Conservation (phyloP, 2,797 vertebrate genomes). For the Pseudotriccus pelzelni region DNA sequence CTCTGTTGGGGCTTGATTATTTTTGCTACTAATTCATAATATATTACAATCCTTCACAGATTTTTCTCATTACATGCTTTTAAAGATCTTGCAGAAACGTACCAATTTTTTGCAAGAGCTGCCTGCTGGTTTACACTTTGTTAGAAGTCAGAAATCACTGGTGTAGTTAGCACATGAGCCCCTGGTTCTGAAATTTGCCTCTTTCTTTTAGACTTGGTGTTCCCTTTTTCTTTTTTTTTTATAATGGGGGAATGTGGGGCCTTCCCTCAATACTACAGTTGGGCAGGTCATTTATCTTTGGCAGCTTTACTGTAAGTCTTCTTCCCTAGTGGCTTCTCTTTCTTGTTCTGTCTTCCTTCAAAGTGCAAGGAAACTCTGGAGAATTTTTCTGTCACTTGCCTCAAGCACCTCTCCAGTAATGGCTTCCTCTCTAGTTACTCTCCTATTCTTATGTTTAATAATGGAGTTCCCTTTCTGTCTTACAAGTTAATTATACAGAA, state of each 20-base stretch:
- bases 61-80: background rate
- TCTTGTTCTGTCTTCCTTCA: background rate
- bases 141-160: background rate
- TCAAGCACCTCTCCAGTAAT: background rate
- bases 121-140: background rate
- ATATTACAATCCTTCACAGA: background rate
- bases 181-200: background rate
- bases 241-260: background rate
- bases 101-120: background rate
- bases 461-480: background rate
- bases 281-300: background rate
- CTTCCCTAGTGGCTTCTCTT: background rate
- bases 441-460: background rate
- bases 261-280: background rate
- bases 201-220: background rate
- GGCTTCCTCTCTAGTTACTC: background rate
- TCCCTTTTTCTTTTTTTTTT: background rate
- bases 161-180: background rate
- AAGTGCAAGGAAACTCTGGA: background rate
- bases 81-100: background rate
- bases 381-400: background rate
- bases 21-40: background rate
- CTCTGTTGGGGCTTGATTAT: background rate
- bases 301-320: background rate
- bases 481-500: background rate